phyloP scores from a whole-genome alignment of 2,888 invertebrate genomes.

The Macrosoma leucophasiata region DNA sequence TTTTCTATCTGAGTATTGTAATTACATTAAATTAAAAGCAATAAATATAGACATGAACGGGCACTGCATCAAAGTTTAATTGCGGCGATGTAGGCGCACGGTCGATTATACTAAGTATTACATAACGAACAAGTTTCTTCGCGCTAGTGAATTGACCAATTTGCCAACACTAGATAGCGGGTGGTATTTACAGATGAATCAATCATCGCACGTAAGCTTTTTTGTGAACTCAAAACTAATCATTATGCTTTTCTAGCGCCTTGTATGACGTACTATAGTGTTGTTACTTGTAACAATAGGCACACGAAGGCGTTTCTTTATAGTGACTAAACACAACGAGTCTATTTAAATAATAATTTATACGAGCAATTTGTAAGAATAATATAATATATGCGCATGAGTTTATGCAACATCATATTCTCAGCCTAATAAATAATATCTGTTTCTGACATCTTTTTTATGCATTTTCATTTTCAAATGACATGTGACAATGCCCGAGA shows the following conservation, averaged over 20 bases:
- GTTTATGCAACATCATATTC: too few relatives aligned
- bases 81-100: slow-evolving; percentile 36
- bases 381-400: too few relatives aligned
- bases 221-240: slow-evolving; percentile 49
- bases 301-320: too few relatives aligned
- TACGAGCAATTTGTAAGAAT: slow-evolving; percentile 54
- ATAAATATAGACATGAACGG: slow-evolving; percentile 13
- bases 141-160: slow-evolving; percentile 54
- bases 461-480: too few relatives aligned
- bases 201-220: slow-evolving; percentile 53
- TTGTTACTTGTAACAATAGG: slow-evolving; percentile 37
- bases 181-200: slow-evolving; percentile 53
- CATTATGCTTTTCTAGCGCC: slow-evolving; percentile 43
- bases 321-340: too few relatives aligned
- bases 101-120: slow-evolving; percentile 41
- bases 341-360: slow-evolving; percentile 48
- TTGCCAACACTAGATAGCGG: slow-evolving; percentile 52
- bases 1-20: slow-evolving; percentile 11
- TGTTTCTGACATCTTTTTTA: too few relatives aligned
- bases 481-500: too few relatives aligned
- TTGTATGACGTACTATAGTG: slow-evolving; percentile 44
- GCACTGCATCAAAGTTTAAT: too few relatives aligned
- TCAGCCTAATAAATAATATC: too few relatives aligned
- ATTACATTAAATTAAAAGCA: slow-evolving; percentile 13
- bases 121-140: slow-evolving; percentile 45